phyloP scores from a whole-genome alignment of 2,888 invertebrate species.

The Listrodromus nycthemerus region DNA sequence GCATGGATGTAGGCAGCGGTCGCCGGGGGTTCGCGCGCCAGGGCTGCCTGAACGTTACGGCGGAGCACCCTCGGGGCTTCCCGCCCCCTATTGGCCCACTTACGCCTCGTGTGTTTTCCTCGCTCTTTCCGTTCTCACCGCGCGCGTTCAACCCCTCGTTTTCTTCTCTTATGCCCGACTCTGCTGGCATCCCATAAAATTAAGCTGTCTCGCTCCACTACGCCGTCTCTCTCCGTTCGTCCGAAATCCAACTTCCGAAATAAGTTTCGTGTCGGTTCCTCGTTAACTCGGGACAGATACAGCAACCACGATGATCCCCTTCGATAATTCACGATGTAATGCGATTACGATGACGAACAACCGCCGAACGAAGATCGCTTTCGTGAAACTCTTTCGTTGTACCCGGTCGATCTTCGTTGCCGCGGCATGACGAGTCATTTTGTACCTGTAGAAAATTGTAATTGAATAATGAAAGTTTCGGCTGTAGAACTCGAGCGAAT shows the following conservation, averaged over 20 bases:
- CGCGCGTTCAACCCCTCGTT: conserved; percentile 63
- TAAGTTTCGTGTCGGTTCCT: neutral
- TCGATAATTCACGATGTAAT: neutral
- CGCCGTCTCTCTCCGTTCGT: neutral
- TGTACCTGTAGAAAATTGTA: neutral
- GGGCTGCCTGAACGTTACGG: conserved; percentile 73
- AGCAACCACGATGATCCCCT: neutral
- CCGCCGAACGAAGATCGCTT: neutral
- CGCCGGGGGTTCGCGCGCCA: conserved; percentile 66
- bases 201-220: neutral
- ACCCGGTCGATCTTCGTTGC: neutral
- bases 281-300: neutral
- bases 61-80: conserved; percentile 81
- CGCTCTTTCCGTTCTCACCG: conserved; percentile 54
- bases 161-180: conserved; percentile 49
- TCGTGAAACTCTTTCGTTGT: neutral
- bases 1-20: conserved; percentile 55
- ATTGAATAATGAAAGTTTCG: neutral
- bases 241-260: neutral
- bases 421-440: neutral
- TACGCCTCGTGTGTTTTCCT: conserved; percentile 77
- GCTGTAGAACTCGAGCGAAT: neutral
- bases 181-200: conserved; percentile 20
- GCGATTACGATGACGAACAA: neutral
- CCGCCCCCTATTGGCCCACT: conserved; percentile 82